phyloP scores from a whole-genome alignment of 2,888 invertebrate genomes.

The Tetragonisca angustula region DNA sequence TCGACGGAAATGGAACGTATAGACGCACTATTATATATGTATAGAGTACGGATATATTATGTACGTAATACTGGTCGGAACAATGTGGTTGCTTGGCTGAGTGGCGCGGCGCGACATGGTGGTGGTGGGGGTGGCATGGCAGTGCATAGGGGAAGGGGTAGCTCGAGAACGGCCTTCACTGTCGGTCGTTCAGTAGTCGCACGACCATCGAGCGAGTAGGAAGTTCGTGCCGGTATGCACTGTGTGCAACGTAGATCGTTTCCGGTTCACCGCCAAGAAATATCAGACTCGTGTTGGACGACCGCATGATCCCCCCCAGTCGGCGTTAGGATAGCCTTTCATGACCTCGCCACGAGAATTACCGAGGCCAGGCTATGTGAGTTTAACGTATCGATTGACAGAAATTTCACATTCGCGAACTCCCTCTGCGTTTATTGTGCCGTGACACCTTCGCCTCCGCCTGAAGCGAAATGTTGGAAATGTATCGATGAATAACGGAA shows the following conservation, averaged over 20 bases:
- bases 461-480: background rate
- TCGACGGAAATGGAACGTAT: conserved; percentile 28
- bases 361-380: conserved; percentile 27
- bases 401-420: conserved; percentile 19
- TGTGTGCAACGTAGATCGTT: conserved; percentile 32
- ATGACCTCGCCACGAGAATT: conserved; percentile 23
- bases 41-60: background rate
- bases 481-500: background rate
- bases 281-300: conserved; percentile 16
- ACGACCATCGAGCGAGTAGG: conserved; percentile 69
- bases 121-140: background rate
- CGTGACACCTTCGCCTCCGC: background rate
- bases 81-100: background rate
- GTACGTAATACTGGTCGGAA: background rate
- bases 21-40: background rate
- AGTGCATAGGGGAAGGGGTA: conserved; percentile 21
- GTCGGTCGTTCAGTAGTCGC: conserved; percentile 73
- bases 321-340: conserved; percentile 30
- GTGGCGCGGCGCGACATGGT: background rate
- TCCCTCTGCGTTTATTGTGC: conserved; percentile 16
- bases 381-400: conserved; percentile 44
- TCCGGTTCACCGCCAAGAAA: conserved; percentile 40
- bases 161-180: conserved; percentile 42
- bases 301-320: conserved; percentile 28
- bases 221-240: conserved; percentile 35